A percentile compares a stretch with the other conserved stretches of the same genome.
These are phyloP conservation scores for Typhlichthys subterraneus DNA, from an alignment of 2,797 vertebrate genomes.

Conservation along the genomic window DNA sequence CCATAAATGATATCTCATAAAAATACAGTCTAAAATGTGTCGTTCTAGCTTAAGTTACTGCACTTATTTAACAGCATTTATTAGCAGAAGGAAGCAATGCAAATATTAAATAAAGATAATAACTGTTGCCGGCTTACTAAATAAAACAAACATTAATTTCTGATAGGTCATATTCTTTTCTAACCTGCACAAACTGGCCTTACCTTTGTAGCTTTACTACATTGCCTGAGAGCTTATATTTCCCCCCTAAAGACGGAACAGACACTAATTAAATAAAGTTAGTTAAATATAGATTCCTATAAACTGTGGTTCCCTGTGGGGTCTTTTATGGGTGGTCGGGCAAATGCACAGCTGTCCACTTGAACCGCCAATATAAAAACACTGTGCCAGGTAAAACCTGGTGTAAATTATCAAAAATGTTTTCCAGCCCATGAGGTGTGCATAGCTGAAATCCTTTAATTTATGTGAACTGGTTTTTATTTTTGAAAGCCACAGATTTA, in stretches of 20 bases:
- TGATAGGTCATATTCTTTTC: no score
- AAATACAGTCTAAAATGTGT: background rate
- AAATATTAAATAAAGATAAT: no score
- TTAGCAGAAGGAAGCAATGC: no score
- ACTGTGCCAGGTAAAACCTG: slow-evolving; percentile 24
- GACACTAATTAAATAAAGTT: slow-evolving; percentile 2
- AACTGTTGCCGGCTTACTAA: no score
- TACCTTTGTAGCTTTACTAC: no score
- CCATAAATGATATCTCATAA: slow-evolving; percentile 3
- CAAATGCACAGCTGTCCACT: slow-evolving; percentile 5
- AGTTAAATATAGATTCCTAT: background rate
- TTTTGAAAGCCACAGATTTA: slow-evolving; percentile 7
- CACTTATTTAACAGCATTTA: background rate
- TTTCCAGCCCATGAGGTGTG: slow-evolving; percentile 6
- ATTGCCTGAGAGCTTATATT: no score
- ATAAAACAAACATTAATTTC: no score
- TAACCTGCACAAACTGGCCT: no score
- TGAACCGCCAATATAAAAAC: slow-evolving; percentile 22
- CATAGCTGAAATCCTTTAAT: slow-evolving; percentile 16
- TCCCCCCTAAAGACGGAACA: no score
- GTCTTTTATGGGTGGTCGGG: slow-evolving; percentile 16
- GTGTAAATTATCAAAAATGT: slow-evolving; percentile 39
- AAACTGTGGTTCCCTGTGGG: slow-evolving; percentile 9
- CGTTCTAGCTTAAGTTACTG: background rate
- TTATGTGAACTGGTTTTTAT: slow-evolving; percentile 5